Evolutionary conservation across 92 coral and sea anemone genomes (phyloP).

Genomic region (Zoanthus sociatus): DNA sequence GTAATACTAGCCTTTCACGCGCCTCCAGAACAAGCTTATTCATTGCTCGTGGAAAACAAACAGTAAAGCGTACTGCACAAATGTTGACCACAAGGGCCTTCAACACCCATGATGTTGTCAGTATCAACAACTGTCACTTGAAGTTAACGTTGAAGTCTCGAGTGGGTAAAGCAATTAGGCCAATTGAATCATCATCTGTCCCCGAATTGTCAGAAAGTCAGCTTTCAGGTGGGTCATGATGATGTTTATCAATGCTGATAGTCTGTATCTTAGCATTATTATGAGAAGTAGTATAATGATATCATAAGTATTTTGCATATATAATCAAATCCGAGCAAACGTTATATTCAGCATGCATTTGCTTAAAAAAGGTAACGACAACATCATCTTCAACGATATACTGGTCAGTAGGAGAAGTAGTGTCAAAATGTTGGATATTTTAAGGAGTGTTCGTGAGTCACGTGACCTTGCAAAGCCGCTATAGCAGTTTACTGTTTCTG

Average conservation of each 20-base stretch:
- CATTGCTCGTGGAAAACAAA: slow-evolving; percentile 30
- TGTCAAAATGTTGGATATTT: no score
- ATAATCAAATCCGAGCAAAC: no score
- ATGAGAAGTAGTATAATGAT: no score
- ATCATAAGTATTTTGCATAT: no score
- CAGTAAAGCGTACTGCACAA: background rate
- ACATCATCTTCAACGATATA: no score
- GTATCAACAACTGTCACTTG: slow-evolving; percentile 24
- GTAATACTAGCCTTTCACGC: slow-evolving; percentile 15
- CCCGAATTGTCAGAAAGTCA: background rate
- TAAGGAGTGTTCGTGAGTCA: no score
- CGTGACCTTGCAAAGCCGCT: no score
- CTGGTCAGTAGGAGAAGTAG: no score
- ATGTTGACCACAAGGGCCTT: slow-evolving; percentile 20
- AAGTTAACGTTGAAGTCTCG: slow-evolving; percentile 6
- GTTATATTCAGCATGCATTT: no score
- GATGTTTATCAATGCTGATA: no score
- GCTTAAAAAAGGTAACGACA: no score
- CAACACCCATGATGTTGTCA: slow-evolving; percentile 43
- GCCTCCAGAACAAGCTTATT: slow-evolving; percentile 39
- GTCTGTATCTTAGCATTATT: no score
- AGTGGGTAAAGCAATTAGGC: slow-evolving; percentile 7
- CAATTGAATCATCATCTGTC: background rate
- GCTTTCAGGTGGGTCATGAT: background rate
- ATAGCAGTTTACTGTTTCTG: background rate